Conservation (phyloP, 2,113 vertebrate species). For the Thalassoma bifasciatum region DNA sequence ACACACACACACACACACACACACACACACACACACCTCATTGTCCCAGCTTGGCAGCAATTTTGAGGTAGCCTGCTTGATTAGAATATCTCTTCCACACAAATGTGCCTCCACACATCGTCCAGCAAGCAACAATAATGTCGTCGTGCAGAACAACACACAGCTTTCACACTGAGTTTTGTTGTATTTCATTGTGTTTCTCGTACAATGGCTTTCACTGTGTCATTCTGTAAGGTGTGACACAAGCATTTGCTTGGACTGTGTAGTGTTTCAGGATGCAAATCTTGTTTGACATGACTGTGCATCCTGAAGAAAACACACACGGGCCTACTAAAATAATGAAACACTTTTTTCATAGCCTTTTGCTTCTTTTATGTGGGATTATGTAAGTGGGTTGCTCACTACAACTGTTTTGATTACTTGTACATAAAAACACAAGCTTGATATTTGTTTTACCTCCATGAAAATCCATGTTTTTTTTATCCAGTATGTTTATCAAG, state of each 20-base stretch:
- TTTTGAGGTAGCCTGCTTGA: constrained; percentile 25
- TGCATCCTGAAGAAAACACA: constrained; percentile 1
- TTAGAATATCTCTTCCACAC: constrained; percentile 50
- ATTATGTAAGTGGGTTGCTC: neutral
- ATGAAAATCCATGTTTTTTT: too few species aligned
- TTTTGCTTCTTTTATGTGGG: constrained; percentile 1
- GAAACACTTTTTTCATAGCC: neutral
- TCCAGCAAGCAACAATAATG: constrained; percentile 48
- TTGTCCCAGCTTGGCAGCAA: constrained; percentile 56
- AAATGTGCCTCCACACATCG: constrained; percentile 18
- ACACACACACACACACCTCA: constrained; percentile 15
- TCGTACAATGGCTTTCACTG: constrained; percentile 30
- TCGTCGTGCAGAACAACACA: constrained; percentile 30
- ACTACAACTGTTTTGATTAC: neutral
- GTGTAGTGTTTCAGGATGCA: constrained; percentile 15
- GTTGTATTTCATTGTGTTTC: constrained; percentile 34
- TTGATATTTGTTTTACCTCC: too few species aligned
- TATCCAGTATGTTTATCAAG: too few species aligned
- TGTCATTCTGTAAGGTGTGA: constrained; percentile 41
- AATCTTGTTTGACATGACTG: constrained; percentile 9
- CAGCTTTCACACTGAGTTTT: constrained; percentile 23
- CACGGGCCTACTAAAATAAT: neutral
- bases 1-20: constrained; percentile 16
- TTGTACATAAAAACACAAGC: too few species aligned
- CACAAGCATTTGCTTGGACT: constrained; percentile 1